These are phyloP conservation scores for Anguilla japonica DNA, from an alignment of 2,113 vertebrate genomes.

Conservation along the genomic window DNA sequence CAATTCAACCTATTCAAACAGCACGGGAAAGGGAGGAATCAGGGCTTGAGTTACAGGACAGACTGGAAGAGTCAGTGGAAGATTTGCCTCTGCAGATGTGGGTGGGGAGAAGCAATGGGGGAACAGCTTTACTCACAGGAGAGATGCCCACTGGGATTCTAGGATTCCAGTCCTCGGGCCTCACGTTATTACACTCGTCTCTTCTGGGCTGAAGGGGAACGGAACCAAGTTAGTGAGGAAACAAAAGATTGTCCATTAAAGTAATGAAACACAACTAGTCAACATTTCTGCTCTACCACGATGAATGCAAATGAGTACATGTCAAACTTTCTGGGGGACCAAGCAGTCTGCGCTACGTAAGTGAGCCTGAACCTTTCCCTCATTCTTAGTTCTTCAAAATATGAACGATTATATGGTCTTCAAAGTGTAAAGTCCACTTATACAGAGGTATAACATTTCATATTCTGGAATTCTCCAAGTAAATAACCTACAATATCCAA, in stretches of 20 bases:
- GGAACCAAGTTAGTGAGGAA: constrained; percentile 38
- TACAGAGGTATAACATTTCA: not conserved
- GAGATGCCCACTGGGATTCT: constrained; percentile 77
- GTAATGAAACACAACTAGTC: constrained; percentile 15
- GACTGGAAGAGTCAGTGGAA: not conserved
- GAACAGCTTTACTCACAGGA: constrained; percentile 64
- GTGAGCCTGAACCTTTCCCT: not conserved
- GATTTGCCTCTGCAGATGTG: not conserved
- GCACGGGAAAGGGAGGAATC: not conserved
- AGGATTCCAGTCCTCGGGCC: constrained; percentile 77
- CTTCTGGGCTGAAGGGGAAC: constrained; percentile 66
- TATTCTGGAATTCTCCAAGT: not conserved
- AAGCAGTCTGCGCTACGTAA: not conserved
- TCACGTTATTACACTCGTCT: constrained; percentile 74
- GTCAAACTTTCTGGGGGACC: not conserved
- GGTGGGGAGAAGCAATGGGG: constrained; percentile 2
- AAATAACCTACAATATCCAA: not conserved
- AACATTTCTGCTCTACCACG: not conserved
- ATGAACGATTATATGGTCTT: not conserved
- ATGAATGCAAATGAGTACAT: not conserved
- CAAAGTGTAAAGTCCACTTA: not conserved
- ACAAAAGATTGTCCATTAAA: constrained; percentile 8
- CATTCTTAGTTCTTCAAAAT: not conserved
- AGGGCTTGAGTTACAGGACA: not conserved
- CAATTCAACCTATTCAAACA: not conserved